A percentile compares a stretch with the other conserved stretches of the same genome.
These are phyloP conservation scores for Cochlearius cochlearius DNA, from an alignment of 2,113 vertebrate genomes.

Conservation along the genomic window DNA sequence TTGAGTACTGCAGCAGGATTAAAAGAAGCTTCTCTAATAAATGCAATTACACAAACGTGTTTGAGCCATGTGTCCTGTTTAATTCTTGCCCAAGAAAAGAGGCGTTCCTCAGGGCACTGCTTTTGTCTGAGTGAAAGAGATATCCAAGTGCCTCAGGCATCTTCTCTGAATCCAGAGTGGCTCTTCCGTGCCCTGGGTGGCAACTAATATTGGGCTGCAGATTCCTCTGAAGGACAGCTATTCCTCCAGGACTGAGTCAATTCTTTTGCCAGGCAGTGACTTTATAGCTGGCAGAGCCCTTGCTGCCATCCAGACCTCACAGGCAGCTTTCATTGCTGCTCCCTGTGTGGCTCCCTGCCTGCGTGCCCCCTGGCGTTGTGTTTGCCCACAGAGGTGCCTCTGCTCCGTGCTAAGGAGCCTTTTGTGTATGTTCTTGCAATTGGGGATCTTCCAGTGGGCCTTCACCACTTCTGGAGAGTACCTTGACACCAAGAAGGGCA, in stretches of 20 bases:
- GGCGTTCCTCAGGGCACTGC: slow-evolving; percentile 24
- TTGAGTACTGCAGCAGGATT: neutral
- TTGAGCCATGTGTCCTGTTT: slow-evolving; percentile 1
- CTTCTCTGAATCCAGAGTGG: neutral
- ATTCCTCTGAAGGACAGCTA: neutral
- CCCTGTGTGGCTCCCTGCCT: neutral
- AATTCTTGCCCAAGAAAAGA: slow-evolving; percentile 18
- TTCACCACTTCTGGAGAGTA: neutral
- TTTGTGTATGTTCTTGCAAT: accelerated
- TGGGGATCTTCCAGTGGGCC: neutral
- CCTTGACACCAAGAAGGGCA: neutral
- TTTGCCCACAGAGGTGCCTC: neutral
- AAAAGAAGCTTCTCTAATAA: slow-evolving; percentile 29
- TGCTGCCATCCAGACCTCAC: neutral
- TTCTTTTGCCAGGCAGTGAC: neutral
- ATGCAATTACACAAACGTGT: slow-evolving; percentile 1
- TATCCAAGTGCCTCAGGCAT: neutral
- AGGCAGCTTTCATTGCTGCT: neutral
- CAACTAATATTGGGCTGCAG: neutral
- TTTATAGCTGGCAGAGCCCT: neutral
- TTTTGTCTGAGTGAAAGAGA: slow-evolving; percentile 4
- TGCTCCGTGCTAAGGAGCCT: neutral
- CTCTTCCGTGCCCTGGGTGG: neutral
- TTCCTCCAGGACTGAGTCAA: neutral
- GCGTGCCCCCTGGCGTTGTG: accelerated